Base-by-base conservation (phyloP, 2,888 invertebrate genomes). In the Chironomus tentans region DNA sequence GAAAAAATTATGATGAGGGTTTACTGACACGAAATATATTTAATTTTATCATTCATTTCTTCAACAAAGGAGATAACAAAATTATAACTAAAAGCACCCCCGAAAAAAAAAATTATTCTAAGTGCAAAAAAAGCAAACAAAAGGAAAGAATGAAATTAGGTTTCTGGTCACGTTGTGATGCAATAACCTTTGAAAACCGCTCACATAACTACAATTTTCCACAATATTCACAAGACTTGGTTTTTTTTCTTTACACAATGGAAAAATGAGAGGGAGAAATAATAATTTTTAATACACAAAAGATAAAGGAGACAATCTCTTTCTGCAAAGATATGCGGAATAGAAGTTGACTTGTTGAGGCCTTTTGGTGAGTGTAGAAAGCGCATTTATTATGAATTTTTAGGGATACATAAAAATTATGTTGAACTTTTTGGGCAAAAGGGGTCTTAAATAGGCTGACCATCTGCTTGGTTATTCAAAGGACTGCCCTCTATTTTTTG, bases 91-190 rank as follows among this genome's bases (percentile, higher is more conserved):
- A 56, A 56, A 56, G 18, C 56, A 56, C 28, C 56, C 56, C 56
- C n/a, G 56, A 56, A 56, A 56, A 56, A 56, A 56, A 56, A 56
- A 56, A 18, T n/a, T 56, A 18, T 56, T 7, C n/a, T 18, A 18
- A 18, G 56, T 56, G 56, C n/a, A 15, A 18, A 56, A 56, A 56
- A 18, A 56, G 56, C 56, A 56, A 56, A 56, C 56, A 56, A 56
- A 56, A 15, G 56, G 56, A 18, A 7, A 56, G 56, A 56, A 18
- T 18, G 56, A 56, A 56, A 65, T 65, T 65, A 65, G 65, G 21
- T 24, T 72, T 62, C 72, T 28, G 15, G 72, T 72, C 72, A 72
- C 72, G 72, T 72, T 72, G 61, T n/a, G n/a, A 15, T 61, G 38
- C 50, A 72, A 72, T 72, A 72, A 72, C 48, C 48, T 72, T 72